Conservation (phyloP, 2,113 vertebrate species). For the Tenrec ecaudatus region DNA sequence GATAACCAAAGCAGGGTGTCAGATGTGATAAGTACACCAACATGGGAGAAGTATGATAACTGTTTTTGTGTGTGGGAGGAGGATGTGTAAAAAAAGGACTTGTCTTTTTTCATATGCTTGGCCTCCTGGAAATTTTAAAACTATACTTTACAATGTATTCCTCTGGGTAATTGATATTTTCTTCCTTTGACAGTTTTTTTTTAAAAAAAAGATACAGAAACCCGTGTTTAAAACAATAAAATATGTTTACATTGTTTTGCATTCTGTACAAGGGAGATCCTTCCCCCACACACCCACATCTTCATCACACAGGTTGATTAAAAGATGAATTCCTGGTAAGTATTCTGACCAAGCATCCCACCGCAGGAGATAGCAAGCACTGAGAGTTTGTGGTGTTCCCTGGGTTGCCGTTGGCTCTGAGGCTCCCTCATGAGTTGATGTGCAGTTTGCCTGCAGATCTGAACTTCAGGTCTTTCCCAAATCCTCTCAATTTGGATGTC, state of each 20-base stretch:
- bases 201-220: slow-evolving; percentile 70
- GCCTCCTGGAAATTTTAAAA: slow-evolving; percentile 65
- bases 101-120: slow-evolving; percentile 49
- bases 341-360: slow-evolving; percentile 56
- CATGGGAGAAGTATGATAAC: slow-evolving; percentile 50
- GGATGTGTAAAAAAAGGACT: neutral
- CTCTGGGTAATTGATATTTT: slow-evolving; percentile 69
- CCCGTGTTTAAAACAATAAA: slow-evolving; percentile 68
- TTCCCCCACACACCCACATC: neutral
- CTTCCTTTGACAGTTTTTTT: slow-evolving; percentile 64
- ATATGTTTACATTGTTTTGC: slow-evolving; percentile 65
- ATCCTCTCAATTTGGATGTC: slow-evolving; percentile 50
- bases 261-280: neutral
- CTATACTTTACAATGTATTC: slow-evolving; percentile 59
- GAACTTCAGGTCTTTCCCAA: slow-evolving; percentile 63
- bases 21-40: slow-evolving; percentile 49
- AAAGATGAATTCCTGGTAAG: slow-evolving; percentile 65
- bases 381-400: neutral
- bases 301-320: slow-evolving; percentile 36
- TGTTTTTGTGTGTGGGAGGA: neutral
- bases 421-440: slow-evolving; percentile 57
- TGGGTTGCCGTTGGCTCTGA: slow-evolving; percentile 48
- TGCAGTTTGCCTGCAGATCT: slow-evolving; percentile 40
- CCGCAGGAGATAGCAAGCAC: slow-evolving; percentile 47
- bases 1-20: slow-evolving; percentile 68